A percentile compares a stretch with the other conserved stretches of the same genome.
phyloP scores from a whole-genome alignment of 2,888 invertebrate genomes.

The Neuroscelio doddi region DNA sequence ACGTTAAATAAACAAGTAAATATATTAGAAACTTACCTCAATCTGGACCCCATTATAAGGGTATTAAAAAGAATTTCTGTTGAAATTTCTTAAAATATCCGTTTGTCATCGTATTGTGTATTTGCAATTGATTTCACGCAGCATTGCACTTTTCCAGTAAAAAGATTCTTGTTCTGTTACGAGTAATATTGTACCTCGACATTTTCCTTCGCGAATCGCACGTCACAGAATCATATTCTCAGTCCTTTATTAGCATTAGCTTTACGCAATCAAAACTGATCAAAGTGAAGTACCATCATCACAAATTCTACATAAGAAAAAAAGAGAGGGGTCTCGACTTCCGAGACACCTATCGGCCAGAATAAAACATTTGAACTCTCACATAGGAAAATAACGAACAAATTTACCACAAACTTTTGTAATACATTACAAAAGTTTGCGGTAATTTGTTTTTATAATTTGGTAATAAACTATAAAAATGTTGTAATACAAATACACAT shows the following conservation, averaged over 20 bases:
- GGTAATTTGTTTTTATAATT: too few species aligned
- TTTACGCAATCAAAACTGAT: conserved; percentile 7
- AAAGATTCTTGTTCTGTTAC: neutral
- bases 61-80: conserved; percentile 71
- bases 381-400: too few species aligned
- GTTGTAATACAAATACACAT: too few species aligned
- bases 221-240: conserved; percentile 1
- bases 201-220: neutral
- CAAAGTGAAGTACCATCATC: conserved; percentile 8
- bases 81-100: conserved; percentile 9
- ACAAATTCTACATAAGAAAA: neutral
- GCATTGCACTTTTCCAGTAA: conserved; percentile 8
- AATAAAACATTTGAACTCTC: too few species aligned
- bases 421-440: too few species aligned
- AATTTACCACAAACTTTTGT: too few species aligned
- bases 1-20: too few species aligned
- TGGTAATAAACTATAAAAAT: too few species aligned
- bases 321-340: too few species aligned
- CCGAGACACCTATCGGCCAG: too few species aligned
- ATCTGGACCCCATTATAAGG: conserved; percentile 73
- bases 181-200: conserved; percentile 11
- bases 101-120: conserved; percentile 29
- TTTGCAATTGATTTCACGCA: conserved; percentile 6
- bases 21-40: conserved; percentile 66
- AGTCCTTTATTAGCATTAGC: conserved; percentile 1